Percentiles rank a stretch among this genome's conserved stretches.
These are phyloP conservation scores for Paralvinella palmiformis DNA, from an alignment of 1,140 invertebrate genomes.

Conservation along the genomic window DNA sequence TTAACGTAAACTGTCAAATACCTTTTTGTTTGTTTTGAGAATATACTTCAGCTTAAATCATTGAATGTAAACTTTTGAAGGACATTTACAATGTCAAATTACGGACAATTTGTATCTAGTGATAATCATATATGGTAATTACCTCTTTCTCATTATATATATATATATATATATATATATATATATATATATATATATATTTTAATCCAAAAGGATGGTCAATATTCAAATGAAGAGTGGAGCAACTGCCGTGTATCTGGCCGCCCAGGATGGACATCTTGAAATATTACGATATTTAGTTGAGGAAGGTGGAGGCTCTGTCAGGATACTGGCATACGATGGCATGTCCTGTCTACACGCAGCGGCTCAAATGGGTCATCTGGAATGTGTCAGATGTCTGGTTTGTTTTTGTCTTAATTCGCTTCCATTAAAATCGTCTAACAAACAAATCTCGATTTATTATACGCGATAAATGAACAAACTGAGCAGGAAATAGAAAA, in stretches of 20 bases:
- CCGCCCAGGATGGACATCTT: constrained; percentile 78
- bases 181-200: not conserved
- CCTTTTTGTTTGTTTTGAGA: too few relatives aligned
- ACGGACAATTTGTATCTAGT: too few relatives aligned
- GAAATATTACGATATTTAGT: constrained; percentile 78
- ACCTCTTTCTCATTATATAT: too few relatives aligned
- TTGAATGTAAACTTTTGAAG: too few relatives aligned
- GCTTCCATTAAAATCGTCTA: too few relatives aligned
- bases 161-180: not conserved
- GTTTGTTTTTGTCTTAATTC: constrained; percentile 57
- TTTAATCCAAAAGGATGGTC: constrained; percentile 52
- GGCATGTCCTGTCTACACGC: constrained; percentile 84
- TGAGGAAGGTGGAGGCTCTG: constrained; percentile 67
- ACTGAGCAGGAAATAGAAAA: too few relatives aligned
- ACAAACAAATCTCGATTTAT: too few relatives aligned
- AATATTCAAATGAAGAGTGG: constrained; percentile 86
- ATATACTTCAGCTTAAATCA: too few relatives aligned
- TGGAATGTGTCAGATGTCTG: constrained; percentile 82
- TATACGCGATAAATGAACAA: too few relatives aligned
- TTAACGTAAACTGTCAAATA: too few relatives aligned
- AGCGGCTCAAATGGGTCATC: constrained; percentile 78
- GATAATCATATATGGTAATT: too few relatives aligned
- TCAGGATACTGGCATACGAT: constrained; percentile 73
- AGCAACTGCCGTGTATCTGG: constrained; percentile 80
- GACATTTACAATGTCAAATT: too few relatives aligned